Conservation (phyloP, 2,888 invertebrate species). For the Empis livida region DNA sequence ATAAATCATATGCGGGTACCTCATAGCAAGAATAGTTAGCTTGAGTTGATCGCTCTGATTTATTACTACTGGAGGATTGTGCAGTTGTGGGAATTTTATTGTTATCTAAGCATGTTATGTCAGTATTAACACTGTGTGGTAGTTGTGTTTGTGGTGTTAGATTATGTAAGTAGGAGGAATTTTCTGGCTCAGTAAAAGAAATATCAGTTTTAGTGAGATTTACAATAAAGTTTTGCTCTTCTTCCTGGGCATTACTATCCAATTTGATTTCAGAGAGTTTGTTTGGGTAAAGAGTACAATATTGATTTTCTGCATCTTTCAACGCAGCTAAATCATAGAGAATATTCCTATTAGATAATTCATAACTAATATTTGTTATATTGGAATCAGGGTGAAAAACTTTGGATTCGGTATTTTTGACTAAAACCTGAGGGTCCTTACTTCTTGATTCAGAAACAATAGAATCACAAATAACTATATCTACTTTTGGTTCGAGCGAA, state of each 20-base stretch:
- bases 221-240: constrained; percentile 7
- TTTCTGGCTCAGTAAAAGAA: neutral
- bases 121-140: constrained; percentile 2
- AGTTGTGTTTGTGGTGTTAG: constrained; percentile 1
- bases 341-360: neutral
- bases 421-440: neutral
- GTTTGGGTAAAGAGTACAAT: neutral
- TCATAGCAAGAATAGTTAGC: constrained; percentile 13
- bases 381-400: neutral
- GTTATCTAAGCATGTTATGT: constrained; percentile 1
- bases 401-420: neutral
- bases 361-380: neutral
- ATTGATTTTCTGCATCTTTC: constrained; percentile 7
- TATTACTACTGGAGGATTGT: constrained; percentile 1
- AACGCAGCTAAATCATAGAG: constrained; percentile 3
- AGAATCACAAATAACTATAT: neutral
- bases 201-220: constrained; percentile 1
- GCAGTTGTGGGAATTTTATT: constrained; percentile 7
- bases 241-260: constrained; percentile 3
- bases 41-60: neutral
- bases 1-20: constrained; percentile 15
- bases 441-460: neutral
- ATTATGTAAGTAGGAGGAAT: neutral
- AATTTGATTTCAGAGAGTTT: too few relatives aligned
- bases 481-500: neutral